Percentiles rank a stretch among this genome's conserved stretches.
phyloP scores from a whole-genome alignment of 2,797 vertebrate genomes.

The Alauda arvensis region DNA sequence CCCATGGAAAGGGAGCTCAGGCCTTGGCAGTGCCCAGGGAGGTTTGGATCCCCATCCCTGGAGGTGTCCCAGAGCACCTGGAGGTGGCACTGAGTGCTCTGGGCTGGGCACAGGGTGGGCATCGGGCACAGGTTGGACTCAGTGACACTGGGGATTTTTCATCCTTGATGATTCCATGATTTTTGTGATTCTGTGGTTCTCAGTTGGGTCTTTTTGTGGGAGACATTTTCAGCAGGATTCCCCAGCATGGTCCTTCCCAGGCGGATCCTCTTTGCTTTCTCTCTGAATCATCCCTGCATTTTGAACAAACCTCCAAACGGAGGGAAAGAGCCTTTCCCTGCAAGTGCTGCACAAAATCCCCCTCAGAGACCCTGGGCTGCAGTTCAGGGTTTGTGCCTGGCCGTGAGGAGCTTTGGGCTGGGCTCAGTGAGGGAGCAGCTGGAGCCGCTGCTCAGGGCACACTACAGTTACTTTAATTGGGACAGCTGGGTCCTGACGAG shows the following conservation, averaged over 20 bases:
- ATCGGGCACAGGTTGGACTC: accelerated
- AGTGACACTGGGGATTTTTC: neutral
- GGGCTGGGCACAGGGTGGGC: neutral
- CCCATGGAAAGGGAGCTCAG: accelerated
- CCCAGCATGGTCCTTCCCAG: neutral
- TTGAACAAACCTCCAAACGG: neutral
- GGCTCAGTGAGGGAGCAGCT: neutral
- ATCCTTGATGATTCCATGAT: too few species aligned
- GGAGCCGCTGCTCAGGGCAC: neutral
- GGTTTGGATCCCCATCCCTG: neutral
- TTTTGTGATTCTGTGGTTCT: neutral
- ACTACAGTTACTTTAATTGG: constrained; percentile 21
- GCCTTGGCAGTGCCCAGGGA: neutral
- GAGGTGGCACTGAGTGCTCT: neutral
- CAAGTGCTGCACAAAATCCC: neutral
- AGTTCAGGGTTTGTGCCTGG: neutral
- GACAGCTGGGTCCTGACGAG: neutral
- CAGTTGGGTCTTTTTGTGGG: neutral
- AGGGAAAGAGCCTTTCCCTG: neutral
- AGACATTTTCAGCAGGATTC: neutral
- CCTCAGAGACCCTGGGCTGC: neutral
- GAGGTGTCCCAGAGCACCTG: neutral
- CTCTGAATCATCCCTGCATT: neutral
- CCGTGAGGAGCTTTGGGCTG: neutral
- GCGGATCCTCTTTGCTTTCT: neutral